Base-by-base conservation (phyloP, 64 coral and sea anemone species). In the Montipora cactus region DNA sequence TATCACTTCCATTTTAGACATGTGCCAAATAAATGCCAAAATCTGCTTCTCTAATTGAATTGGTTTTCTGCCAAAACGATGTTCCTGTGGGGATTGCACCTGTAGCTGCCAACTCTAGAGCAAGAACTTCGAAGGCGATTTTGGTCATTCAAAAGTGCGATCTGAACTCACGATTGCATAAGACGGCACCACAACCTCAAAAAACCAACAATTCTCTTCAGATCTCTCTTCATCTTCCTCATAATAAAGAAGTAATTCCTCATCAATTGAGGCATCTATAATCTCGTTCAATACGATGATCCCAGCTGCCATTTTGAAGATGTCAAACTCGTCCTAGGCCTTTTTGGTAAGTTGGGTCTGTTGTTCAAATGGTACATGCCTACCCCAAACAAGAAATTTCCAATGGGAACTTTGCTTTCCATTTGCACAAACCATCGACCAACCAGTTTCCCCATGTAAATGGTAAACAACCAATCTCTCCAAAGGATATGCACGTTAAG, bases 21-120 rank as follows among this genome's bases (percentile, higher is more conserved):
- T 50, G 12, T 52, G 55, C 90, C 90, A 91, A 73, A 91, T 25
- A 74, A 74, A 91, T 44, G 79, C 67, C 48, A 83, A 91, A 72
- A 91, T 19, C 44, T 91, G 79, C 79, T 91, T 91, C 23, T 82
- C 6, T 14, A 82, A 22, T 25, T 79, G 90, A 14, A 91, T 83
- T 70, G 90, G 47, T 28, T 57, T 51, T 91, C 90, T 91, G 74
- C 90, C 90, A 58, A 91, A 91, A 52, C 66, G 78, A 81, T 91
- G 37, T 91, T 82, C 90, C 66, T 28, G 7, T 80, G 37, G 78
- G 64, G 67, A 91, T 82, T 91, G 22, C 5, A 19, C 90, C 90
- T 23, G 88, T 90, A 61, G 71, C 75, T 61, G 52, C 75, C 13
- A 79, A 8, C 44, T 90, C 88, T 90, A 37, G 37, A 37, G 37